These are phyloP conservation scores for Morus bassanus DNA, from an alignment of 2,797 vertebrate species.

Conservation along the genomic window DNA sequence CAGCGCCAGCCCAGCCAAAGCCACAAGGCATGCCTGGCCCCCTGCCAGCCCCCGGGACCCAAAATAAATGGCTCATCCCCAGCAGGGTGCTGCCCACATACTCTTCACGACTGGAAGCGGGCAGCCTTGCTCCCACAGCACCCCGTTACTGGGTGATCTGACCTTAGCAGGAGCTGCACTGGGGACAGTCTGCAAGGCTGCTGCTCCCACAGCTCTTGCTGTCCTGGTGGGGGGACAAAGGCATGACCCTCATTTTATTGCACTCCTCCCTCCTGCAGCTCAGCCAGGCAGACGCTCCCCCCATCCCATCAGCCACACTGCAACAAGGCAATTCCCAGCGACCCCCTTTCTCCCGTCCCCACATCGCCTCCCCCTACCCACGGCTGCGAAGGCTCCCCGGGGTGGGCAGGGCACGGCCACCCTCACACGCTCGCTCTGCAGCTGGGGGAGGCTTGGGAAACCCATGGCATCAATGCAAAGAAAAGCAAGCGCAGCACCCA, in stretches of 20 bases:
- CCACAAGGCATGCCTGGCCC: too few species aligned
- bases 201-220: background rate
- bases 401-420: background rate
- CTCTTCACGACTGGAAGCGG: background rate
- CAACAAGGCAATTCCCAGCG: background rate
- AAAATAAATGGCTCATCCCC: background rate
- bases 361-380: background rate
- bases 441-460: background rate
- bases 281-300: background rate
- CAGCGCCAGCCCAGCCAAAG: background rate
- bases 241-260: background rate
- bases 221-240: background rate
- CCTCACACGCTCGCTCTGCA: fast-evolving
- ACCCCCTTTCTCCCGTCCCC: background rate
- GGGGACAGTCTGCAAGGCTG: background rate
- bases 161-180: background rate
- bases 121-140: background rate
- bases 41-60: background rate
- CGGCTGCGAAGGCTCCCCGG: fast-evolving
- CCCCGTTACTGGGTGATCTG: background rate
- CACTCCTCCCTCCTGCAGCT: background rate
- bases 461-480: fast-evolving
- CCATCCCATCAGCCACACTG: background rate
- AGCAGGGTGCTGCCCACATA: background rate
- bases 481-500: background rate